These are phyloP conservation scores for Clarias pachynema DNA, from an alignment of 2,797 vertebrate genomes.

Conservation along the genomic window DNA sequence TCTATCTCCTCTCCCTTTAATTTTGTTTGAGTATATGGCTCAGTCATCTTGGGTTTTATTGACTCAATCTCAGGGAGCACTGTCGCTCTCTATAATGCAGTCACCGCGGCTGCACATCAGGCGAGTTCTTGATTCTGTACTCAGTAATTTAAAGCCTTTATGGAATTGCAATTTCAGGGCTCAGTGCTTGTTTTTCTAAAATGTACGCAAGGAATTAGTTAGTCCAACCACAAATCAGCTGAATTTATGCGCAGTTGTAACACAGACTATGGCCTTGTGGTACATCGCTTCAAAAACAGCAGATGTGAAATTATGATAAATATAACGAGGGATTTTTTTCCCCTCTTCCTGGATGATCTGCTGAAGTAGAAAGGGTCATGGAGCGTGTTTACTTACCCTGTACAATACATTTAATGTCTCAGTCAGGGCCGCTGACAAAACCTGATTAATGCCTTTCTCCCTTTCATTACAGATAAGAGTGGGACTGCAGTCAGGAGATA, in stretches of 20 bases:
- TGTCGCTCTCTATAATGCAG: conserved; percentile 89
- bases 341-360: conserved; percentile 50
- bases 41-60: conserved; percentile 98
- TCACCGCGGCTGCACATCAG: conserved; percentile 91
- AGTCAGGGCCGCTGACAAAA: conserved; percentile 98
- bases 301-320: conserved; percentile 99
- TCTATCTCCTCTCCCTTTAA: conserved; percentile 81
- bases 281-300: conserved; percentile 99
- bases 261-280: conserved; percentile 99
- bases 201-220: conserved; percentile 99
- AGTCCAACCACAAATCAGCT: conserved; percentile 99
- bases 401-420: conserved; percentile 99
- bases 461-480: conserved; percentile 99
- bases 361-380: conserved; percentile 89
- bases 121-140: conserved; percentile 96
- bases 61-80: conserved; percentile 89
- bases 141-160: conserved; percentile 99
- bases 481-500: conserved; percentile 99
- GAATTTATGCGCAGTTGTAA: conserved; percentile 99
- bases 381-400: conserved; percentile 99
- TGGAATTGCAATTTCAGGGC: conserved; percentile 99
- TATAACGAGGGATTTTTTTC: conserved; percentile 92
- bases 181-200: conserved; percentile 99
- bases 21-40: conserved; percentile 96
- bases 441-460: conserved; percentile 99